Base-by-base conservation (phyloP, 2,797 vertebrate species). In the Carcharodon carcharias region DNA sequence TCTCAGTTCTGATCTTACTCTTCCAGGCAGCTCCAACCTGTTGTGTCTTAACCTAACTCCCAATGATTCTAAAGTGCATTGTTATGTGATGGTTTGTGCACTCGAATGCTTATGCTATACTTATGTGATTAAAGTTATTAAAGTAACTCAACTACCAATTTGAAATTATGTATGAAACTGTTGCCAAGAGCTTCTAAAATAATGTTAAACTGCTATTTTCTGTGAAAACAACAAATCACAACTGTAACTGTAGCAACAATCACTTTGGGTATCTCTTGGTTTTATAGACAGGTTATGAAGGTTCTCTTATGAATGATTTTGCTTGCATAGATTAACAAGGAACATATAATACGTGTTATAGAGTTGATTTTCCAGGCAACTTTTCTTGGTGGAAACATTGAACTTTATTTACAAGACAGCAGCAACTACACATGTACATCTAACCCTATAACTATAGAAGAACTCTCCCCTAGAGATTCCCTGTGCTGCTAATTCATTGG, bases 181-280 rank as follows among this genome's bases (percentile, higher is more conserved):
- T 40, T 67, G 61, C 91, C 61, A 67, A 65, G n/a, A 67, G 91
- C 91, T 67, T 67, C 91, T 45, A 67, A 93, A 91, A 93, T 45
- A 67, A 93, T 93, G 45, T 63, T 23, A 65, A 93, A 26, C 63
- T 65, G n/a, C 35, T 61, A 12, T 67, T 40, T 23, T 23, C 61
- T 26, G 3, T 54, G n/a, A 67, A 67, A 93, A n/a, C 12, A 61
- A 65, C 26, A 9, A 23, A 18, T 45, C 40, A 45, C 40, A 65
- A 67, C 23, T 45, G 63, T 67, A 65, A 93, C n/a, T 63, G 45
- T 67, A 6, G 91, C n/a, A 45, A 67, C 91, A 93, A 18, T 85
- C 45, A 85, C 82, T 85, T 50, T 50, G 82, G 40, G 6, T 45
- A 85, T 50, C 82, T 50, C 45, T 50, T 85, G 21, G 18, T 45